Percentiles rank a stretch among this genome's conserved stretches.
phyloP scores from a whole-genome alignment of 2,113 vertebrate genomes.

The Podarcis cretensis region DNA sequence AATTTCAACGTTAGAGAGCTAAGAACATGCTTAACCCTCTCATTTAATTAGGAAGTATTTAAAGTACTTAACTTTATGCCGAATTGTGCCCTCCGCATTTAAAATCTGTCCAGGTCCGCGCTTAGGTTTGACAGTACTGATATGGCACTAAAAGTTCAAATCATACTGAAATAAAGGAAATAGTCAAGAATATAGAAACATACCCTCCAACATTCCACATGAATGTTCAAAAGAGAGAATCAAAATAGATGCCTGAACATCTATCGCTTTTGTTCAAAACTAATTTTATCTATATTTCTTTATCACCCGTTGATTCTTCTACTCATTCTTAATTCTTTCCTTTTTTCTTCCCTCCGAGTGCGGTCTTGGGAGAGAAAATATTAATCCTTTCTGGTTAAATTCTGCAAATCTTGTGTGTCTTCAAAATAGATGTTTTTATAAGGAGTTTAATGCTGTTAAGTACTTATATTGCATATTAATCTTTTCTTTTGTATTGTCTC shows the following conservation, averaged over 20 bases:
- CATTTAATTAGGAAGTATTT: neutral
- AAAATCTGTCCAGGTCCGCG: neutral
- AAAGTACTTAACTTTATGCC: neutral
- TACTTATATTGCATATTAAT: slow-evolving; percentile 56
- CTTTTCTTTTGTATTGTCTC: slow-evolving; percentile 36
- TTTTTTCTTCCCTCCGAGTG: neutral
- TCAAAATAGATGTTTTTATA: slow-evolving; percentile 11
- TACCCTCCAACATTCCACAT: neutral
- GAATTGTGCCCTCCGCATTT: neutral
- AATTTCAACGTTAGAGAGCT: neutral
- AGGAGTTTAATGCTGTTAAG: slow-evolving; percentile 31
- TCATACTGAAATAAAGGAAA: neutral
- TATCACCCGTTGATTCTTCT: neutral
- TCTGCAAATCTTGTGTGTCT: slow-evolving; percentile 24
- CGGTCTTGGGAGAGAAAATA: neutral
- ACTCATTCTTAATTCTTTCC: neutral
- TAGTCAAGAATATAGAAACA: neutral
- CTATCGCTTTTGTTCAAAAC: neutral
- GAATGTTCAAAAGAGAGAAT: too few relatives aligned
- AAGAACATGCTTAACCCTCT: neutral
- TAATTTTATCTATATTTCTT: neutral
- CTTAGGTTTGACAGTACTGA: neutral
- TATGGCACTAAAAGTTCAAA: neutral
- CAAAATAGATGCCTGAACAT: neutral
- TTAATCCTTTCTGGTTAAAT: neutral